Evolutionary conservation across 2,113 vertebrate genomes (phyloP).

Genomic region (Pygoscelis antarcticus): DNA sequence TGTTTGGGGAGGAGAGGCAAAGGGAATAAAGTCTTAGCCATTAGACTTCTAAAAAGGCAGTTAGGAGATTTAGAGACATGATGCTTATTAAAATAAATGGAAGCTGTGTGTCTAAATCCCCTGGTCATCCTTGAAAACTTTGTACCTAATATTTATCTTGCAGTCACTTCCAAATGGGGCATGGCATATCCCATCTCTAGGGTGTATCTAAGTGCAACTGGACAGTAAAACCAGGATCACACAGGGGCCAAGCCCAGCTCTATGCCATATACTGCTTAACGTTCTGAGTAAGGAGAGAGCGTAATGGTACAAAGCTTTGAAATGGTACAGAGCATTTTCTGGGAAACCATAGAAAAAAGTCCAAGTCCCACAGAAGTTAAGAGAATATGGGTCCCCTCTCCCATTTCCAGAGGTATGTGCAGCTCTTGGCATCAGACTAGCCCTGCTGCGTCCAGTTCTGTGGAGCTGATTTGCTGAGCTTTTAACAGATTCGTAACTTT

Average conservation of each 20-base stretch:
- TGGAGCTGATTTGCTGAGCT: neutral
- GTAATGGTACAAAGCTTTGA: neutral
- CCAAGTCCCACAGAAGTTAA: neutral
- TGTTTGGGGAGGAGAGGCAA: slow-evolving; percentile 1
- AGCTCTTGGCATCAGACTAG: neutral
- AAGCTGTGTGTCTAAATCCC: neutral
- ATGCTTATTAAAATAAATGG: slow-evolving; percentile 2
- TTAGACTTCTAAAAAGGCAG: neutral
- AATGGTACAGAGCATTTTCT: neutral
- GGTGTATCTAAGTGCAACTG: neutral
- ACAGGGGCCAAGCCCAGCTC: neutral
- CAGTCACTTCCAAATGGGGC: neutral
- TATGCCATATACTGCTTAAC: neutral
- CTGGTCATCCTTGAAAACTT: neutral
- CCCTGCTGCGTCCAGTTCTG: neutral
- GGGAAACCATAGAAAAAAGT: neutral
- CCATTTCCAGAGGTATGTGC: neutral
- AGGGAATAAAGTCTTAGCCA: neutral
- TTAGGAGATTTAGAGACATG: neutral
- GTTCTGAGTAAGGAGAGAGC: neutral
- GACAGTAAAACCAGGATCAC: neutral
- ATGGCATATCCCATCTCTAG: neutral
- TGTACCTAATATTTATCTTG: neutral
- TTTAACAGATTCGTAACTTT: neutral
- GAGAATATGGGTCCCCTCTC: neutral